phyloP scores from a whole-genome alignment of 1,140 invertebrate genomes.

The Trissolcus basalis region DNA sequence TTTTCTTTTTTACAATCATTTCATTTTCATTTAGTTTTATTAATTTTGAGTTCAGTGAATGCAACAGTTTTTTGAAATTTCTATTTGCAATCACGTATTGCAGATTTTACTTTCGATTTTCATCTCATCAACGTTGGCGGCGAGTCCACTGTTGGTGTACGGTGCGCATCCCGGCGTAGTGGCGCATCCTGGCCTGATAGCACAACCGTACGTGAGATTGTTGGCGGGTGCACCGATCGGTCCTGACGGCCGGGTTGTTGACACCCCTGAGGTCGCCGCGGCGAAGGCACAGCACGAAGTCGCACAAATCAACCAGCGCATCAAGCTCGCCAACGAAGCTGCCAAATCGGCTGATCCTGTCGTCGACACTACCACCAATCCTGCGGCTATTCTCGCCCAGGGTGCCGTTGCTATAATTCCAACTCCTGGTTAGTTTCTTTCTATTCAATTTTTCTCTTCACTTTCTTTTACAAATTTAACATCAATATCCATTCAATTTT shows the following conservation, averaged over 20 bases:
- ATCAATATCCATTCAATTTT: too few relatives aligned
- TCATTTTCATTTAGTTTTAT: not conserved
- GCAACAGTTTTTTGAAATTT: too few relatives aligned
- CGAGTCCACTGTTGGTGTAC: constrained; percentile 43
- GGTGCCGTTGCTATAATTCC: constrained; percentile 5
- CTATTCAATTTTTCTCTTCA: too few relatives aligned
- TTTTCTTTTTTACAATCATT: too few relatives aligned
- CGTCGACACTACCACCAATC: constrained; percentile 23
- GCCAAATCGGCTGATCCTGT: constrained; percentile 43
- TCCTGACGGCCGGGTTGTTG: constrained; percentile 70
- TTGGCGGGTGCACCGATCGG: constrained; percentile 60
- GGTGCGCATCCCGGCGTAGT: constrained; percentile 17
- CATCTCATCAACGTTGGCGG: constrained; percentile 59
- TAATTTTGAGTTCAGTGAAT: not conserved
- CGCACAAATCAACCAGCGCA: constrained; percentile 69
- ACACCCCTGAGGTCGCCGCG: constrained; percentile 72
- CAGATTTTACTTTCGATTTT: constrained; percentile 64
- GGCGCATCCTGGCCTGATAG: too few relatives aligned
- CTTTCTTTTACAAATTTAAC: too few relatives aligned
- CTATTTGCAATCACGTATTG: too few relatives aligned
- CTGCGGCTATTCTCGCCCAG: constrained; percentile 10
- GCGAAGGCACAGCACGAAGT: constrained; percentile 68
- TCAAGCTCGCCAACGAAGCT: constrained; percentile 64
- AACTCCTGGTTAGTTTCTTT: constrained; percentile 23
- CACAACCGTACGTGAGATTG: constrained; percentile 15